Evolutionary conservation across 2,113 vertebrate genomes (phyloP).

Genomic region (Bubo bubo): DNA sequence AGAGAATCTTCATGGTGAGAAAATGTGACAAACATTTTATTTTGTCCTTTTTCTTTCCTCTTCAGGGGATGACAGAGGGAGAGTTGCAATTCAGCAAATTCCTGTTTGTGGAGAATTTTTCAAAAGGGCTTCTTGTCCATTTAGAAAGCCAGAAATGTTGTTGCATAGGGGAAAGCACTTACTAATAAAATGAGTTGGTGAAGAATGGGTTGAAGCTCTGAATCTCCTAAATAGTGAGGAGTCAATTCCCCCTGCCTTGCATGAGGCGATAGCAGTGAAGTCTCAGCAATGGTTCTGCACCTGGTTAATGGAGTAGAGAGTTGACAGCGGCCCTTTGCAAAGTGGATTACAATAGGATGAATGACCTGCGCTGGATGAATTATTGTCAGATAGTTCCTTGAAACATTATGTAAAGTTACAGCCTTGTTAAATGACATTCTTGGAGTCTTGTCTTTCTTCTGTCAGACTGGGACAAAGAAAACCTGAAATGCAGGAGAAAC

Average conservation of each 20-base stretch:
- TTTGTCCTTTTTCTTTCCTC: background rate
- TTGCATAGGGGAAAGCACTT: background rate
- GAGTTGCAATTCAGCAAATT: background rate
- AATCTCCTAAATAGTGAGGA: background rate
- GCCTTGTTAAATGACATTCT: background rate
- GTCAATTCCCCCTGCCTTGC: background rate
- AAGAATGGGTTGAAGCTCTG: background rate
- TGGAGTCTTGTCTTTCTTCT: background rate
- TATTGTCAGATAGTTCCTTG: background rate
- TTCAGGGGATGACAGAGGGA: background rate
- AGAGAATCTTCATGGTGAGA: background rate
- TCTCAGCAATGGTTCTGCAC: background rate
- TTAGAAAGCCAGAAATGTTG: background rate
- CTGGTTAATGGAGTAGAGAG: background rate
- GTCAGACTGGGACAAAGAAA: background rate
- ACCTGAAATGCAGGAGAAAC: conserved; percentile 14
- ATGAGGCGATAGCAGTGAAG: background rate
- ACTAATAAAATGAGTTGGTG: background rate
- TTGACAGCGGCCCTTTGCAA: background rate
- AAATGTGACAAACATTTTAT: background rate
- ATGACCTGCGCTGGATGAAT: background rate
- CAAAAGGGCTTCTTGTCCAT: background rate
- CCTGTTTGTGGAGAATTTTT: background rate
- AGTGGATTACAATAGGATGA: background rate
- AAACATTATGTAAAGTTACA: conserved; percentile 44